Conservation (phyloP, 2,113 vertebrate species). For the Zapus hudsonius region DNA sequence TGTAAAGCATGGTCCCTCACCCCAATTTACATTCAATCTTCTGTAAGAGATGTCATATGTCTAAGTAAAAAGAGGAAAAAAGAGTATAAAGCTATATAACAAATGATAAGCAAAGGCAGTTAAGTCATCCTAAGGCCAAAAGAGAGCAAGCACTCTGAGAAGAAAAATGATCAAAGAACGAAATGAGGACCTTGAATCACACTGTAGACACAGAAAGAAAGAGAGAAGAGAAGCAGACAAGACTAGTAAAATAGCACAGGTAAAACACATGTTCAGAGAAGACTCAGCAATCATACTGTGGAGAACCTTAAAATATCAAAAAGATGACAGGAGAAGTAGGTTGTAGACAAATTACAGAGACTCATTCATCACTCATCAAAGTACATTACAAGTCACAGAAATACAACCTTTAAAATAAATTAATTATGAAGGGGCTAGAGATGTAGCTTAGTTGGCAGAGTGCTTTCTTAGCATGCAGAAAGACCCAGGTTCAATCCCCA, state of each 20-base stretch:
- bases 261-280: neutral
- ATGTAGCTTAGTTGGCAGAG: too few relatives aligned
- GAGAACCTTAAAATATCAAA: neutral
- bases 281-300: neutral
- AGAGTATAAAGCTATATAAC: neutral
- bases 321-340: neutral
- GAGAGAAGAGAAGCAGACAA: neutral
- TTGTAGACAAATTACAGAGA: neutral
- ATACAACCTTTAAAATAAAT: neutral
- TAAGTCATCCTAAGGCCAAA: neutral
- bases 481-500: too few relatives aligned
- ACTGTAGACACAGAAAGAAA: neutral
- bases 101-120: neutral
- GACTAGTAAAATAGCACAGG: neutral
- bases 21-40: slow-evolving; percentile 9
- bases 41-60: neutral
- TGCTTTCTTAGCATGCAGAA: too few relatives aligned
- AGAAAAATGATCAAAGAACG: neutral
- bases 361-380: neutral
- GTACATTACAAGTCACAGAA: neutral
- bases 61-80: neutral
- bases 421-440: neutral
- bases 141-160: neutral
- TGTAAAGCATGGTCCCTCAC: neutral
- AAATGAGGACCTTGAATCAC: neutral